These are phyloP conservation scores for Ectemnius continuus DNA, from an alignment of 2,888 invertebrate genomes.

Conservation along the genomic window DNA sequence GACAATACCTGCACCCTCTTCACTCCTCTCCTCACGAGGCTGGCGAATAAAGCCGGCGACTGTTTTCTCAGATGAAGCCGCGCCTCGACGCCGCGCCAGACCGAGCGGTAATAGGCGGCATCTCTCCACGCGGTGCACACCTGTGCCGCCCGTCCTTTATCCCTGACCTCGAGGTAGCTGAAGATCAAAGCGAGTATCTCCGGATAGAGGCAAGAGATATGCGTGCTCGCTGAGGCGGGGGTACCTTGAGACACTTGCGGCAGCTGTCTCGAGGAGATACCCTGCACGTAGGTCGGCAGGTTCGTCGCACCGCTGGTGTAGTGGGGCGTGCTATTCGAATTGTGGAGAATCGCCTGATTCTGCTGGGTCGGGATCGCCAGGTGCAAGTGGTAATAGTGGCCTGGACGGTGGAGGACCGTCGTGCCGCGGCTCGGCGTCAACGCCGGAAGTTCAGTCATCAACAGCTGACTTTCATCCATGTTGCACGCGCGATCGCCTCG, in stretches of 20 bases:
- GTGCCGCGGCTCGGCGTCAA: constrained; percentile 79
- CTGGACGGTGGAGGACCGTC: constrained; percentile 78
- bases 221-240: constrained; percentile 72
- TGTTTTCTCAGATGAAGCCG: constrained; percentile 91
- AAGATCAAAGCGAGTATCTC: constrained; percentile 96
- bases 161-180: constrained; percentile 91
- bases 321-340: constrained; percentile 63
- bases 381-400: constrained; percentile 78
- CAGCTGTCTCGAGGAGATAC: constrained; percentile 54
- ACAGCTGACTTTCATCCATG: constrained; percentile 81
- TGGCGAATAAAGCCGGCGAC: constrained; percentile 90
- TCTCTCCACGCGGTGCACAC: constrained; percentile 94
- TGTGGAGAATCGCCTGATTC: constrained; percentile 58
- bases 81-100: constrained; percentile 96
- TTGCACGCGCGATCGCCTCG: constrained; percentile 47
- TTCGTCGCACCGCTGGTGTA: constrained; percentile 70
- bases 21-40: constrained; percentile 92
- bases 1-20: constrained; percentile 93
- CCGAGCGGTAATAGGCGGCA: constrained; percentile 93
- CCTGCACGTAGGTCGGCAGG: constrained; percentile 59
- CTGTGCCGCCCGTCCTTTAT: constrained; percentile 93
- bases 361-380: constrained; percentile 70
- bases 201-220: constrained; percentile 93
- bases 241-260: constrained; percentile 38
- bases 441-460: constrained; percentile 82